phyloP scores from a whole-genome alignment of 1,140 invertebrate genomes.

The Drosophila burlai region DNA sequence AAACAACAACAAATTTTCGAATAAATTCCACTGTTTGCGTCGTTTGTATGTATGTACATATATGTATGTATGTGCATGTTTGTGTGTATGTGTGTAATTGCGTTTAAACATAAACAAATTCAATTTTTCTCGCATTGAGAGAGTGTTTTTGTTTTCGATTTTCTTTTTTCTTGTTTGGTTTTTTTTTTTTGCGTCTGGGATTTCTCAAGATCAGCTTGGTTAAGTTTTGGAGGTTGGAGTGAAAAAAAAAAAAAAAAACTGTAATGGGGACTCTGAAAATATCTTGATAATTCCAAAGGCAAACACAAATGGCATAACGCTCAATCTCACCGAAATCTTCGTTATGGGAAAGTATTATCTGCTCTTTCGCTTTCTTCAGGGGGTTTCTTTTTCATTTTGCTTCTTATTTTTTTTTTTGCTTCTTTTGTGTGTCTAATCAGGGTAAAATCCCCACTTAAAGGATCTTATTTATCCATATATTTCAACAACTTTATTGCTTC shows the following conservation, averaged over 20 bases:
- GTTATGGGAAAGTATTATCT: constrained; percentile 38
- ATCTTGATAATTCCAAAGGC: constrained; percentile 34
- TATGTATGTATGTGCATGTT: not conserved
- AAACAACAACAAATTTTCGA: constrained; percentile 28
- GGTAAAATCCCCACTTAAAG: not conserved
- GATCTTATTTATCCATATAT: not conserved
- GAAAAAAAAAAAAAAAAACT: not conserved
- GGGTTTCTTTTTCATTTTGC: constrained; percentile 13
- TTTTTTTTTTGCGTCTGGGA: constrained; percentile 22
- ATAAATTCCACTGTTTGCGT: constrained; percentile 14
- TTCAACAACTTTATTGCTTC: not conserved
- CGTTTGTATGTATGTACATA: too few species aligned
- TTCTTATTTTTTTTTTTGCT: not conserved
- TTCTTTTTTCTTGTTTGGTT: constrained; percentile 7
- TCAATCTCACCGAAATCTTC: constrained; percentile 19
- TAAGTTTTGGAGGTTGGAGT: constrained; percentile 16
- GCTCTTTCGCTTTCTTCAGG: constrained; percentile 16
- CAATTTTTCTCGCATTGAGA: constrained; percentile 65
- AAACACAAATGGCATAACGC: constrained; percentile 38
- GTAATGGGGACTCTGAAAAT: constrained; percentile 14
- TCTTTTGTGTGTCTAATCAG: not conserved
- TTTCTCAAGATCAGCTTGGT: constrained; percentile 53
- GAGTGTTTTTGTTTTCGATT: constrained; percentile 37
- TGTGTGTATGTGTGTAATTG: constrained; percentile 22
- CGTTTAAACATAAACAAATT: constrained; percentile 60